Evolutionary conservation across 37 sponge, comb jelly and placozoan genomes (phyloP).

Genomic region (Diacarnus erythraeanus): DNA sequence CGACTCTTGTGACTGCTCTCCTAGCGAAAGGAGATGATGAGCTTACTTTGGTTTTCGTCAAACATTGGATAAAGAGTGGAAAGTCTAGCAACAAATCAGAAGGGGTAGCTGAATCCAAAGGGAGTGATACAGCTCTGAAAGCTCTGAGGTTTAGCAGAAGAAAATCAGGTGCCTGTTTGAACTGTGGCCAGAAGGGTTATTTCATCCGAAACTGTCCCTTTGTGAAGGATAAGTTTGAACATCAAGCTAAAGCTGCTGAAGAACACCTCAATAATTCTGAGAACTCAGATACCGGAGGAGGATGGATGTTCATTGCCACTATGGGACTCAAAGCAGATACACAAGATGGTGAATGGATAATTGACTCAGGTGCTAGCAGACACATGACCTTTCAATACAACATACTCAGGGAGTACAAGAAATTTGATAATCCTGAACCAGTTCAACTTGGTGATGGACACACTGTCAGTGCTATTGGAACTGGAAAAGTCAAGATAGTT

Average conservation of each 20-base stretch:
- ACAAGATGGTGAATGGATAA: constrained; percentile 18
- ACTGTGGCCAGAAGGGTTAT: constrained; percentile 12
- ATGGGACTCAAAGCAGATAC: constrained; percentile 1
- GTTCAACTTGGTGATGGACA: constrained; percentile 58
- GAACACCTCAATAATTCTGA: too few relatives aligned
- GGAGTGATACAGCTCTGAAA: constrained; percentile 3
- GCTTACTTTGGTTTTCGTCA: constrained; percentile 28
- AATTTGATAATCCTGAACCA: constrained; percentile 26
- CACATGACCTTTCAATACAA: constrained; percentile 49
- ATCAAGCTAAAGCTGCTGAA: constrained; percentile 3
- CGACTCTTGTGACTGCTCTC: constrained; percentile 36
- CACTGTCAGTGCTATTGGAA: constrained; percentile 38
- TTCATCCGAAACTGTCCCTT: constrained; percentile 3
- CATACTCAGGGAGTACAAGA: constrained; percentile 22
- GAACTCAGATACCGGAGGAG: constrained; percentile 5
- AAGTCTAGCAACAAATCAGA: not conserved
- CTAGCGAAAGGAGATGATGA: constrained; percentile 32
- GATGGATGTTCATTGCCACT: not conserved
- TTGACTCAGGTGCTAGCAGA: constrained; percentile 47
- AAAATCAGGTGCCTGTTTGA: not conserved
- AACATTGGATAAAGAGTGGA: constrained; percentile 22
- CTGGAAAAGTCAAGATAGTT: constrained; percentile 13
- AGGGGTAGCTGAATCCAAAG: not conserved
- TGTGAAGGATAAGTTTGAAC: not conserved
- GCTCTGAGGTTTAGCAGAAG: not conserved